A percentile compares a stretch with the other conserved stretches of the same genome.
Evolutionary conservation across 2,797 vertebrate species (phyloP).

Genomic region (Threskiornis aethiopicus): DNA sequence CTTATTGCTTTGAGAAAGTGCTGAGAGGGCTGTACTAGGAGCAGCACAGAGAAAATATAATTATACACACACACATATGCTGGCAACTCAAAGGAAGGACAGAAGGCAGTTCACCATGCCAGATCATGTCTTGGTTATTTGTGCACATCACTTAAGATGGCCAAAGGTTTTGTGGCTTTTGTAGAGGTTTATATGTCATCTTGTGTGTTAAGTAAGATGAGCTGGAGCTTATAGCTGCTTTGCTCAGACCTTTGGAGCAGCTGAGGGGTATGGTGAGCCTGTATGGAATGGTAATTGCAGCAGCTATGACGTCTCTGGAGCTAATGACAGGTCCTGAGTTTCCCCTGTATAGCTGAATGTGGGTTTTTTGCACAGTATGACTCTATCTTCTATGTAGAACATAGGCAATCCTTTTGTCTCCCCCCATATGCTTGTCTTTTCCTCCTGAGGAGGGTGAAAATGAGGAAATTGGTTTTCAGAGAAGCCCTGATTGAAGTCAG

Average conservation of each 20-base stretch:
- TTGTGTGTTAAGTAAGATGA: neutral
- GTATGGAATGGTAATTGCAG: neutral
- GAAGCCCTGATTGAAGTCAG: neutral
- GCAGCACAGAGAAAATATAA: neutral
- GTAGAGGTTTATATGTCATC: fast-evolving
- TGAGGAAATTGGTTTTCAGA: neutral
- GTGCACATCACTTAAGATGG: neutral
- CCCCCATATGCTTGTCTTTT: fast-evolving
- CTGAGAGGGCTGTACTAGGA: neutral
- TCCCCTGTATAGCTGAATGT: neutral
- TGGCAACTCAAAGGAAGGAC: neutral
- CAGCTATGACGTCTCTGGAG: neutral
- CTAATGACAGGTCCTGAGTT: fast-evolving
- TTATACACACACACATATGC: neutral
- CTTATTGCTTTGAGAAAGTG: neutral
- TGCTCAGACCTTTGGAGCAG: neutral
- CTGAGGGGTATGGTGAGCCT: neutral
- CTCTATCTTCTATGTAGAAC: neutral
- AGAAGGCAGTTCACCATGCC: neutral
- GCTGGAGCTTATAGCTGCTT: neutral
- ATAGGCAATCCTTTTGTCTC: fast-evolving
- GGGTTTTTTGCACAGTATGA: neutral
- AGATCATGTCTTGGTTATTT: neutral
- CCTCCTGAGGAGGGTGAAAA: neutral
- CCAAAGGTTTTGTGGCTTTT: neutral